phyloP scores from a whole-genome alignment of 2,113 vertebrate species.

The Podilymbus podiceps region DNA sequence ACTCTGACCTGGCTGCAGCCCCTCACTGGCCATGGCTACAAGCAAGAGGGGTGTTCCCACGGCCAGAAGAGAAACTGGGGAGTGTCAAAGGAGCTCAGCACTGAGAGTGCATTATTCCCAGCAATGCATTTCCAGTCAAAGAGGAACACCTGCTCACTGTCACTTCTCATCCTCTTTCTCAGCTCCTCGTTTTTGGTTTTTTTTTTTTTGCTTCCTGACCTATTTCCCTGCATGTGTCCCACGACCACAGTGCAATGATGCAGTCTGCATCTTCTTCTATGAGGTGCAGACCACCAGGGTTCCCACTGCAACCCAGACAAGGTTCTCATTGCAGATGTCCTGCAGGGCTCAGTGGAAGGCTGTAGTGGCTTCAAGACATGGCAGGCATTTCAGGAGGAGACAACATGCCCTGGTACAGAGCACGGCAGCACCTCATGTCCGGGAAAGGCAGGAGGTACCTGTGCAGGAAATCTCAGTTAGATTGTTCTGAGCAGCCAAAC shows the following conservation, averaged over 20 bases:
- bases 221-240: not conserved
- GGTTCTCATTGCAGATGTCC: fast-evolving
- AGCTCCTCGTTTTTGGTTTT: not conserved
- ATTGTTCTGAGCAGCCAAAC: not conserved
- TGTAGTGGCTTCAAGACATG: not conserved
- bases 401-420: not conserved
- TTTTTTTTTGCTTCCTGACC: not conserved
- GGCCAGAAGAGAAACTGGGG: not conserved
- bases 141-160: not conserved
- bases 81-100: not conserved
- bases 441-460: not conserved
- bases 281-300: fast-evolving
- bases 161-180: not conserved
- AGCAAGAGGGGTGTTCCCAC: not conserved
- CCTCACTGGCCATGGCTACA: not conserved
- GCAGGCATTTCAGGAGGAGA: not conserved
- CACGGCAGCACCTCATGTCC: not conserved
- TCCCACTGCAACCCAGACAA: not conserved
- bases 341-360: not conserved
- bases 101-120: not conserved
- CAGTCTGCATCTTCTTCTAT: not conserved
- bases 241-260: not conserved
- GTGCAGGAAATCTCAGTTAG: not conserved
- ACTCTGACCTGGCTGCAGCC: not conserved
- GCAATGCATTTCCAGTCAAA: not conserved